Evolutionary conservation across 2,113 vertebrate species (phyloP).

Genomic region (Poecilia latipinna): DNA sequence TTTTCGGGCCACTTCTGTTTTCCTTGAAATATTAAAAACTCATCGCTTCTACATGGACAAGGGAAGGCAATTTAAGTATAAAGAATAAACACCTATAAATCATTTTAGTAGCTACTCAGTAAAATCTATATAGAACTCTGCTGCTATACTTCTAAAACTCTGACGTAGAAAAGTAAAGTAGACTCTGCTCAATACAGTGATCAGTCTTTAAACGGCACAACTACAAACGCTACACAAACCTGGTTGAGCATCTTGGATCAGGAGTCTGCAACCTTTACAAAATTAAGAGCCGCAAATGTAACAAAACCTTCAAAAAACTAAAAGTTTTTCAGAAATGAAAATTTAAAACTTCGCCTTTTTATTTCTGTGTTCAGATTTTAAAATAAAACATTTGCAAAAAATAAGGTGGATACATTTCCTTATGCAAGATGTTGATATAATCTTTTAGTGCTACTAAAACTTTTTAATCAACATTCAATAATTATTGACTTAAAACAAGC

Average conservation of each 20-base stretch:
- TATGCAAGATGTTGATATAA: too few species aligned
- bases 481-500: too few species aligned
- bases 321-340: too few species aligned
- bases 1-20: constrained; percentile 1
- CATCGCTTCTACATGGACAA: constrained; percentile 14
- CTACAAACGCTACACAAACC: neutral
- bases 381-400: too few species aligned
- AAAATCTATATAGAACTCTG: constrained; percentile 63
- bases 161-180: constrained; percentile 65
- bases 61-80: constrained; percentile 18
- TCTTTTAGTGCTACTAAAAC: too few species aligned
- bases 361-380: too few species aligned
- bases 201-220: neutral
- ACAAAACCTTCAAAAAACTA: too few species aligned
- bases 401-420: too few species aligned
- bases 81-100: constrained; percentile 44
- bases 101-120: constrained; percentile 37
- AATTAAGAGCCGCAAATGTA: too few species aligned
- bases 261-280: too few species aligned
- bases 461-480: too few species aligned
- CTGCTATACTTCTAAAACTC: constrained; percentile 47
- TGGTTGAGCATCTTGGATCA: neutral
- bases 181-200: constrained; percentile 62
- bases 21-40: constrained; percentile 29
- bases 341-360: too few species aligned